Evolutionary conservation across 2,113 vertebrate genomes (phyloP).

Genomic region (Cavia aperea): DNA sequence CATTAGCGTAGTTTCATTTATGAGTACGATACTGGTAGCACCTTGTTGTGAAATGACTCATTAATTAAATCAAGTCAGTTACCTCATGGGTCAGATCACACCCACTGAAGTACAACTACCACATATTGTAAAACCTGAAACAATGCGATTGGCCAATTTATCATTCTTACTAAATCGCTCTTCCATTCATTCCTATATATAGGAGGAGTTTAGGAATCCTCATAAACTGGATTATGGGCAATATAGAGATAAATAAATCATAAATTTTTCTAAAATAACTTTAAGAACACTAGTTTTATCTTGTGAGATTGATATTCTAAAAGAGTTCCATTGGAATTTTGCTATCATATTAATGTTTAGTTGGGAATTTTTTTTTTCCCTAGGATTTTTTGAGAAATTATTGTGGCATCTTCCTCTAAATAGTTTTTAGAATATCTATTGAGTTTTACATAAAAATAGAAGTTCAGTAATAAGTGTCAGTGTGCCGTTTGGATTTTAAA

Average conservation of each 20-base stretch:
- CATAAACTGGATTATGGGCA: constrained; percentile 3
- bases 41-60: constrained; percentile 48
- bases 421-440: neutral
- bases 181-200: neutral
- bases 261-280: neutral
- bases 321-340: constrained; percentile 2
- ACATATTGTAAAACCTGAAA: constrained; percentile 1
- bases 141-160: constrained; percentile 19
- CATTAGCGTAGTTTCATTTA: constrained; percentile 38
- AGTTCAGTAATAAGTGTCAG: neutral
- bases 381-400: neutral
- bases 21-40: neutral
- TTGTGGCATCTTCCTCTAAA: neutral
- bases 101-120: constrained; percentile 26
- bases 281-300: constrained; percentile 22
- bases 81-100: constrained; percentile 41
- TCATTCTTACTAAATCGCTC: constrained; percentile 45
- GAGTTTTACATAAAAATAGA: constrained; percentile 36
- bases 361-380: neutral
- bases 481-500: constrained; percentile 7
- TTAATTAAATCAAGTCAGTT: constrained; percentile 49
- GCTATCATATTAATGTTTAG: neutral
- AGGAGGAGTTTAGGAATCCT: neutral
- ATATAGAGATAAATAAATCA: constrained; percentile 44
- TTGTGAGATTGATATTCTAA: neutral